These are phyloP conservation scores for Syngnathus typhle DNA, from an alignment of 2,113 vertebrate species.

Conservation along the genomic window DNA sequence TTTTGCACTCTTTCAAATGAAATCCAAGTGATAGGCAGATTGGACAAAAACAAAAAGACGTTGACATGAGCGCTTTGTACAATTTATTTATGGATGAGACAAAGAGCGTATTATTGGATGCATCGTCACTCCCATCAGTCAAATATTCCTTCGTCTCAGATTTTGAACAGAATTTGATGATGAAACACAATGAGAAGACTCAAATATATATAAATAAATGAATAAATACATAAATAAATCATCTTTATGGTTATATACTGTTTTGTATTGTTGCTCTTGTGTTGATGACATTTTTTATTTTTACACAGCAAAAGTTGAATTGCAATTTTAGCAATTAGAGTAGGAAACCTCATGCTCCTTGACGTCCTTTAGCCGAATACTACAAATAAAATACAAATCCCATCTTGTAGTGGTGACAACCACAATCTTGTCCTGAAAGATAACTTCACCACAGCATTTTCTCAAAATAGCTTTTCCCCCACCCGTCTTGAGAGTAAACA, in stretches of 20 bases:
- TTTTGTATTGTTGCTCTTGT: too few species aligned
- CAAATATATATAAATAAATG: too few species aligned
- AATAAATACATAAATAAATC: too few species aligned
- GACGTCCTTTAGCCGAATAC: slow-evolving; percentile 17
- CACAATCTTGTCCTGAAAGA: slow-evolving; percentile 41
- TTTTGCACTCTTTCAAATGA: slow-evolving; percentile 17
- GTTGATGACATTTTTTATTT: too few species aligned
- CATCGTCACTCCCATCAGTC: slow-evolving; percentile 36
- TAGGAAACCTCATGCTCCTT: slow-evolving; percentile 26
- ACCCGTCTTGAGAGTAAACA: not conserved
- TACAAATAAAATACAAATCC: slow-evolving; percentile 27
- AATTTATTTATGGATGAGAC: not conserved
- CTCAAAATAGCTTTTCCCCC: not conserved
- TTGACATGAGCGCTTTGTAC: slow-evolving; percentile 3
- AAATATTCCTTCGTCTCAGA: slow-evolving; percentile 13
- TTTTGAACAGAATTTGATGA: slow-evolving; percentile 11
- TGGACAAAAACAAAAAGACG: slow-evolving; percentile 14
- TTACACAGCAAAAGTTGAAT: too few species aligned
- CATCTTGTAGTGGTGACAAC: slow-evolving; percentile 48
- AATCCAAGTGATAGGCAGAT: slow-evolving; percentile 28
- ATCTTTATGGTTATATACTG: too few species aligned
- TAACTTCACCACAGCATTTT: slow-evolving; percentile 22
- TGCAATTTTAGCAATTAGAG: slow-evolving; percentile 37
- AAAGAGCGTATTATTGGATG: slow-evolving; percentile 32
- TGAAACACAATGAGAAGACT: not conserved